Base-by-base conservation (phyloP, 92 coral and sea anemone genomes). In the Epizoanthus illoricatus region DNA sequence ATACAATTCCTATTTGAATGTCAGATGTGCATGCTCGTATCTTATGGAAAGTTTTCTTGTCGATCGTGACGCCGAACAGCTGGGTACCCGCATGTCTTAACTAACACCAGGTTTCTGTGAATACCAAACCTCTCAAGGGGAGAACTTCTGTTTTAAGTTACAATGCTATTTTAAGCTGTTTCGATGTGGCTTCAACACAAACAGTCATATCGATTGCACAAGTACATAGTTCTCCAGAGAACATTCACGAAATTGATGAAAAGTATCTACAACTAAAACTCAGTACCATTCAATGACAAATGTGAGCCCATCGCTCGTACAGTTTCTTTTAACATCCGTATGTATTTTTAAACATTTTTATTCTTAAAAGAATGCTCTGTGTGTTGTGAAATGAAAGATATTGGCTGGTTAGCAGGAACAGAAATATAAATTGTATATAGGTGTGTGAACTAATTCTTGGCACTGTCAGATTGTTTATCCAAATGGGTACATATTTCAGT, bases 121-220 rank as follows among this genome's bases (percentile, higher is more conserved):
- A 52, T 52, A 52, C 12, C 56, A 52, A 11, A 1, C 15, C 36
- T 73, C 36, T 18, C 55, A 40, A 58, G 80, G 39, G 39, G 13
- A 43, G 49, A 63, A 45, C 71, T 41, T 41, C 16, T 43, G 82
- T 78, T 78, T 78, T 62, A 63, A 78, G 59, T 78, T 78, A 78
- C 82, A 78, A 4, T 75, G 64, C 71, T 78, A 78, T 78, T 78
- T 78, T 36, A 42, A 63, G 72, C 49, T 62, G n/a, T 45, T 49
- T 61, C 3, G 7, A 69, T n/a, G 10, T 42, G 15, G 6, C 5
- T 68, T 15, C 55, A 55, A 76, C 56, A 52, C 56, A 52, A 9
- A 52, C 56, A 52, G 56, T 52, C 56, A 52, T 52, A 52, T 52
- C 56, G 56, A 52, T 52, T 52, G 56, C 56, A 52, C 56, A 52